A percentile compares a stretch with the other conserved stretches of the same genome.
Conservation (phyloP, 2,113 vertebrate genomes). For the Pleuronectes platessa region DNA sequence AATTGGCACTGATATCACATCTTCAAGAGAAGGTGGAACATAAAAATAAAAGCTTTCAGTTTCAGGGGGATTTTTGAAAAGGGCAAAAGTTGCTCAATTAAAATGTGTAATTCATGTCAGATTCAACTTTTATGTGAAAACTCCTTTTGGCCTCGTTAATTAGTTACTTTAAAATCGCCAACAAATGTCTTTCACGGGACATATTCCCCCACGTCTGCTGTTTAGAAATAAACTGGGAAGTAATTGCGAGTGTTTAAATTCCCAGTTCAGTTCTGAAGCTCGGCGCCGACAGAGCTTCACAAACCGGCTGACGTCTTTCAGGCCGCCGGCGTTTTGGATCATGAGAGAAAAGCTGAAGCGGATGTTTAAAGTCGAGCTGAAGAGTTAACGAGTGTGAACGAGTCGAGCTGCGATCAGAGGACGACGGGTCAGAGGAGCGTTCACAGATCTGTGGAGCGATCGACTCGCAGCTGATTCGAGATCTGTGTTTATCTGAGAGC, state of each 20-base stretch:
- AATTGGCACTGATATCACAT: not conserved
- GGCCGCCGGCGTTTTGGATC: not conserved
- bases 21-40: not conserved
- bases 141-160: not conserved
- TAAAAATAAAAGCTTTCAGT: not conserved
- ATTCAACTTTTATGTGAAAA: not conserved
- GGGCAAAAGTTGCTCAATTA: not conserved
- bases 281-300: not conserved
- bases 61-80: slow-evolving; percentile 2
- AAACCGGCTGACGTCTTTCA: too few relatives aligned
- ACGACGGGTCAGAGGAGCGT: slow-evolving; percentile 18
- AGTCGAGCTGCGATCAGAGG: slow-evolving; percentile 40
- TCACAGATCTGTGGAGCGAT: slow-evolving; percentile 43
- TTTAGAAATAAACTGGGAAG: not conserved
- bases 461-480: slow-evolving; percentile 16
- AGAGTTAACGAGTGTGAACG: not conserved
- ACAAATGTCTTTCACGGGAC: too few relatives aligned
- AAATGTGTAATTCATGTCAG: not conserved
- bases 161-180: not conserved
- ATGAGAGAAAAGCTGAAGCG: not conserved
- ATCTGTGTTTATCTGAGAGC: slow-evolving; percentile 1
- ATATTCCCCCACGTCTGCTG: not conserved
- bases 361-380: slow-evolving; percentile 23
- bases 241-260: too few relatives aligned
- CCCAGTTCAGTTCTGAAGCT: slow-evolving; percentile 2